Conservation (phyloP, 2,797 vertebrate genomes). For the Sebastes umbrosus region DNA sequence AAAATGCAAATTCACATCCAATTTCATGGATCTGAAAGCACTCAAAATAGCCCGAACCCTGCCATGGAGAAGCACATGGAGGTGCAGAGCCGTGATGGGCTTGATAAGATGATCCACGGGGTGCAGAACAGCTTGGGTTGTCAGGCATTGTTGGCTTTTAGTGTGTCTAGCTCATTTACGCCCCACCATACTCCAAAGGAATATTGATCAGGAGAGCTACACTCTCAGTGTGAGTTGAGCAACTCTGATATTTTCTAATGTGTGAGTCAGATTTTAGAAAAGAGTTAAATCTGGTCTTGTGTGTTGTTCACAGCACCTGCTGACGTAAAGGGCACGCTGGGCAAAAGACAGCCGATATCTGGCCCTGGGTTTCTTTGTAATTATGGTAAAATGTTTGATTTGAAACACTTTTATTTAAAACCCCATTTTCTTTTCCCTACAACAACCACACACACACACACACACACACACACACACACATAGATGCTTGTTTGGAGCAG, state of each 20-base stretch:
- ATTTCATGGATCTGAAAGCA: constrained; percentile 81
- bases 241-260: constrained; percentile 28
- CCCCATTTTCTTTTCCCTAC: not conserved
- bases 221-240: constrained; percentile 44
- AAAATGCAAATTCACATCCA: constrained; percentile 80
- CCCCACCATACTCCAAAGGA: constrained; percentile 62
- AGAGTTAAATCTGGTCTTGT: not conserved
- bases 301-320: not conserved
- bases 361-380: not conserved
- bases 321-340: not conserved
- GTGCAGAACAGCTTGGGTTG: constrained; percentile 76
- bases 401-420: not conserved
- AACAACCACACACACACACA: not conserved
- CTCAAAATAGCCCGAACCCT: constrained; percentile 72
- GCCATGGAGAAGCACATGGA: constrained; percentile 61
- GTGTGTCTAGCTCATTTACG: constrained; percentile 72
- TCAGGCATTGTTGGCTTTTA: constrained; percentile 81
- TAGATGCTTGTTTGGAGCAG: not conserved
- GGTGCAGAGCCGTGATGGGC: constrained; percentile 69
- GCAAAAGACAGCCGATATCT: not conserved
- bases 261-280: constrained; percentile 5
- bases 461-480: not conserved
- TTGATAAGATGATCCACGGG: constrained; percentile 74
- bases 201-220: constrained; percentile 72
- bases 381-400: not conserved